Evolutionary conservation across 2,113 vertebrate genomes (phyloP).

Genomic region (Bos javanicus): DNA sequence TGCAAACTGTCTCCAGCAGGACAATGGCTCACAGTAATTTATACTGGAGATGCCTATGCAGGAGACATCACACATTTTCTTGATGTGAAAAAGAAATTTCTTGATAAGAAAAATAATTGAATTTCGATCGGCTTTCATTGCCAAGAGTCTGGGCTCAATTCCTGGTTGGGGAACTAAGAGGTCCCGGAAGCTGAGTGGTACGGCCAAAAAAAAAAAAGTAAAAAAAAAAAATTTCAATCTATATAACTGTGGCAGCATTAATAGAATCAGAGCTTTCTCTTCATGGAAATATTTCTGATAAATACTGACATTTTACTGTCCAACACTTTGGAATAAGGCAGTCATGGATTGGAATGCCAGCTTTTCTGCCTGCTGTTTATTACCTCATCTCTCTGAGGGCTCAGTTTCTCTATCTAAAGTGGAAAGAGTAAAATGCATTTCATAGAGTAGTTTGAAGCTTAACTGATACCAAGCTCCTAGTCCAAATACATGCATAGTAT

Average conservation of each 20-base stretch:
- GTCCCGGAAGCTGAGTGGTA: background rate
- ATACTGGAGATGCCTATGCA: background rate
- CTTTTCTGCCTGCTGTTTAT: background rate
- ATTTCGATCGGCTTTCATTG: background rate
- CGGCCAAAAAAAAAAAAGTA: background rate
- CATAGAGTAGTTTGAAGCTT: background rate
- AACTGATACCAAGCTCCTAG: background rate
- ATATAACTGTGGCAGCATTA: background rate
- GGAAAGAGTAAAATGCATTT: constrained; percentile 4
- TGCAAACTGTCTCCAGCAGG: background rate
- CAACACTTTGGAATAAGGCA: background rate
- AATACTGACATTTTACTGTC: background rate
- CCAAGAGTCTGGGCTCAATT: background rate
- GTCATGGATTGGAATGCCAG: background rate
- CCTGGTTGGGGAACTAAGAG: background rate
- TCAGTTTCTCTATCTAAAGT: background rate
- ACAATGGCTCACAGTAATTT: background rate
- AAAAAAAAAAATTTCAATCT: background rate
- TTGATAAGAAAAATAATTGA: background rate
- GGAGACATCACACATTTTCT: background rate
- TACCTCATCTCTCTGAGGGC: background rate
- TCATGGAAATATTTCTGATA: constrained; percentile 24
- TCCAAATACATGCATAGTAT: background rate
- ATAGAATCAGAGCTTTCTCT: constrained; percentile 37
- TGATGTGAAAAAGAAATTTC: constrained; percentile 19